These are phyloP conservation scores for Gadus macrocephalus DNA, from an alignment of 2,113 vertebrate genomes.

Conservation along the genomic window DNA sequence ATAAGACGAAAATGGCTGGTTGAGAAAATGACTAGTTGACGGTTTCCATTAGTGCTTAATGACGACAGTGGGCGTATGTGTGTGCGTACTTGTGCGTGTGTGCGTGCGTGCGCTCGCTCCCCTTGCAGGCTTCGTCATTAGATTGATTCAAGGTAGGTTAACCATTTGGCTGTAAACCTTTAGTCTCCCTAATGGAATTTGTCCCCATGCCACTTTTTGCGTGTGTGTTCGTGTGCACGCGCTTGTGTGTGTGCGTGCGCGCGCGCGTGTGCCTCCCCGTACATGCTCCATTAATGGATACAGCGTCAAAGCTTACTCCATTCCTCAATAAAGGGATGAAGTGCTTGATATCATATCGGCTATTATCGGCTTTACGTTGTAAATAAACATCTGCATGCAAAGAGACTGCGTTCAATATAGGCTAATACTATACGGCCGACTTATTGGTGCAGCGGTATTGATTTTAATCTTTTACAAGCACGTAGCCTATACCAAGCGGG, in stretches of 20 bases:
- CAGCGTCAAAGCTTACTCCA: slow-evolving; percentile 42
- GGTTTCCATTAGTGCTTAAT: slow-evolving; percentile 58
- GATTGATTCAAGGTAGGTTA: slow-evolving; percentile 55
- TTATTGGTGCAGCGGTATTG: no score
- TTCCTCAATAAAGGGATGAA: slow-evolving; percentile 48
- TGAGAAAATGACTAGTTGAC: slow-evolving; percentile 1
- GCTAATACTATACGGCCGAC: no score
- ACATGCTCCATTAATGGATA: slow-evolving; percentile 53
- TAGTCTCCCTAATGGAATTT: slow-evolving; percentile 61
- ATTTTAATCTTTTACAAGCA: no score
- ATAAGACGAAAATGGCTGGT: no score
- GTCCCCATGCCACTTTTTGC: slow-evolving; percentile 17
- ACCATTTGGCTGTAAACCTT: slow-evolving; percentile 64
- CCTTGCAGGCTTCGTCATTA: slow-evolving; percentile 29
- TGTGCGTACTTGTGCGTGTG: slow-evolving; percentile 6
- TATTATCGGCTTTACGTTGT: slow-evolving; percentile 13
- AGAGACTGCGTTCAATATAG: no score
- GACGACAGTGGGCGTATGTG: slow-evolving; percentile 30
- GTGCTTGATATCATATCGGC: slow-evolving; percentile 12
- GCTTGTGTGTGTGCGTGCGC: slow-evolving; percentile 7
- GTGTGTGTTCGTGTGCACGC: slow-evolving; percentile 6
- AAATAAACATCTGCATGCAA: no score
- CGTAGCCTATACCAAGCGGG: no score
- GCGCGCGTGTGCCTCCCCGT: slow-evolving; percentile 8
- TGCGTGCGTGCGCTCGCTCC: slow-evolving; percentile 15